Percentiles rank a stretch among this genome's conserved stretches.
phyloP scores from a whole-genome alignment of 2,113 vertebrate genomes.

The Ia io region DNA sequence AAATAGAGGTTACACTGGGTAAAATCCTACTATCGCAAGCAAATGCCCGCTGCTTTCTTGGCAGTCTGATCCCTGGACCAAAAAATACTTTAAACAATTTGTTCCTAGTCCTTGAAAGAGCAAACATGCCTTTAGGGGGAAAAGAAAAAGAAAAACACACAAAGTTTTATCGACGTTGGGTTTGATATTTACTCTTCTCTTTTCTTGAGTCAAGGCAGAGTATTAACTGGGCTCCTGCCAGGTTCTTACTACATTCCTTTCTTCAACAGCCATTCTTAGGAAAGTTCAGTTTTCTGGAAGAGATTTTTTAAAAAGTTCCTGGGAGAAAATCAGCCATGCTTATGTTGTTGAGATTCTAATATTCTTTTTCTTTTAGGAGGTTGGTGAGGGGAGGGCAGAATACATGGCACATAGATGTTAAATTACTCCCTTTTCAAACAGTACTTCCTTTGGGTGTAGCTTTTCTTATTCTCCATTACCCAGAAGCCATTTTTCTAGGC shows the following conservation, averaged over 20 bases:
- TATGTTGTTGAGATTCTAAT: background rate
- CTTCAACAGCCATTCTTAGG: constrained; percentile 11
- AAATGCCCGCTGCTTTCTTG: background rate
- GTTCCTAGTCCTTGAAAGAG: constrained; percentile 37
- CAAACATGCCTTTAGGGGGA: constrained; percentile 1
- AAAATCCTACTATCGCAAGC: background rate
- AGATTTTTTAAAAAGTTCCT: background rate
- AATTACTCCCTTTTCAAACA: background rate
- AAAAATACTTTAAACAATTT: constrained; percentile 25
- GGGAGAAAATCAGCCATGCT: background rate
- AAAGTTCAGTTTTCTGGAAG: constrained; percentile 14
- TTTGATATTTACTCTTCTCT: constrained; percentile 59
- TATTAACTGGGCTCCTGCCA: background rate
- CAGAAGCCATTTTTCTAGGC: background rate
- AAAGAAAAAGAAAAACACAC: constrained; percentile 13
- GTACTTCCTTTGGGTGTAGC: background rate
- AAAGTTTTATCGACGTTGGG: background rate
- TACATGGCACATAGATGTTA: background rate
- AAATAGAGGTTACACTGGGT: background rate
- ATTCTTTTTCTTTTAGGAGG: background rate
- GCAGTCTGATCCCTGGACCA: background rate
- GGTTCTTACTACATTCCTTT: background rate
- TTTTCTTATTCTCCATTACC: background rate
- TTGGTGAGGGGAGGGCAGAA: rapidly evolving
- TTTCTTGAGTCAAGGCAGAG: constrained; percentile 19